Conservation (phyloP, 2,797 vertebrate species). For the Chelonia mydas region DNA sequence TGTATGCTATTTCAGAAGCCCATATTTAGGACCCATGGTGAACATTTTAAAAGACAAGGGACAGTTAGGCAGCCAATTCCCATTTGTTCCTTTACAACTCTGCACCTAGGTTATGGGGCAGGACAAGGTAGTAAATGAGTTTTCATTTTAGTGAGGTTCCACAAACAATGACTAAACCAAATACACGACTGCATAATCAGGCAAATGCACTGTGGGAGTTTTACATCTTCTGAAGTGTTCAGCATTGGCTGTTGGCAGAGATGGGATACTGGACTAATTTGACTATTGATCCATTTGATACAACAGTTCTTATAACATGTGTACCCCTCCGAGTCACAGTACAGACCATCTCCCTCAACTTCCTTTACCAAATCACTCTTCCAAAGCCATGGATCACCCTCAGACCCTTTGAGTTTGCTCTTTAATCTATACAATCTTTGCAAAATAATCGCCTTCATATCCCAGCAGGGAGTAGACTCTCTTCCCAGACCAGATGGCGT, state of each 20-base stretch:
- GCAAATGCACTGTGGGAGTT: background rate
- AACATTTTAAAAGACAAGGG: slow-evolving; percentile 4
- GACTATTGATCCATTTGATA: background rate
- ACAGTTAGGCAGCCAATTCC: background rate
- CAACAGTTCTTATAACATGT: background rate
- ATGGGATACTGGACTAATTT: background rate
- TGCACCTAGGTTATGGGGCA: background rate
- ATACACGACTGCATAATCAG: background rate
- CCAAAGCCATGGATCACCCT: slow-evolving; percentile 4
- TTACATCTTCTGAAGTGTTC: background rate
- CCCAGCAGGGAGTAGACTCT: slow-evolving; percentile 39
- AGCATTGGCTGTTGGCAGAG: background rate
- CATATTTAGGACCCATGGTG: background rate
- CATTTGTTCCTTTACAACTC: background rate
- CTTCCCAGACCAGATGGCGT: slow-evolving; percentile 18
- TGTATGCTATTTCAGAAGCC: background rate
- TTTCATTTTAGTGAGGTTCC: background rate
- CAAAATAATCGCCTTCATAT: slow-evolving; percentile 5
- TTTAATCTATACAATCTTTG: slow-evolving; percentile 34
- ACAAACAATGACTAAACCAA: background rate
- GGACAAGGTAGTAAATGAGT: background rate
- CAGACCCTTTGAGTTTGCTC: slow-evolving; percentile 2
- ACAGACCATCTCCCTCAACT: background rate
- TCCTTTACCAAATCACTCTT: background rate
- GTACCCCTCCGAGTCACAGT: background rate